phyloP scores from a whole-genome alignment of 1,140 invertebrate genomes.

The Ips typographus region DNA sequence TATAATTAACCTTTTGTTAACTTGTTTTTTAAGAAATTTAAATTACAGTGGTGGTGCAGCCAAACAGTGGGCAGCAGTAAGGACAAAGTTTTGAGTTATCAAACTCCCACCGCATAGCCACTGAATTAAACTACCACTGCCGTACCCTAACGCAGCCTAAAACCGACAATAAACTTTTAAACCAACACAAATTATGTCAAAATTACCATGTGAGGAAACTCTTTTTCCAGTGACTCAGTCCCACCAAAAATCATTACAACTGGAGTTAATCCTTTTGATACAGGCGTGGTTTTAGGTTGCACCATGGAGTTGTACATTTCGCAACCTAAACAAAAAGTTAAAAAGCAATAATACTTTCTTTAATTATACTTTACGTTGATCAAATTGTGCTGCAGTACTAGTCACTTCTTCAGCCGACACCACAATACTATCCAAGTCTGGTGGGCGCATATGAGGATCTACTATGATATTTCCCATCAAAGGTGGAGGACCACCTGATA shows the following conservation, averaged over 20 bases:
- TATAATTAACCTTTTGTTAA: neutral
- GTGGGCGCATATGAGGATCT: neutral
- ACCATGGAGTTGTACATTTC: slow-evolving; percentile 28
- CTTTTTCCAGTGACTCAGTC: slow-evolving; percentile 30
- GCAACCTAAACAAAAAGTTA: slow-evolving; percentile 26
- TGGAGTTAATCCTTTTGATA: neutral
- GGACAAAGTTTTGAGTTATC: slow-evolving; percentile 64
- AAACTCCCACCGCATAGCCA: slow-evolving; percentile 66
- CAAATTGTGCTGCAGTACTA: slow-evolving; percentile 5
- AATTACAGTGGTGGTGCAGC: slow-evolving; percentile 20
- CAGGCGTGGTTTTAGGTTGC: neutral
- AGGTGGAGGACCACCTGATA: neutral
- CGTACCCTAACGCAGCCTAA: slow-evolving; percentile 46
- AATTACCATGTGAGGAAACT: slow-evolving; percentile 45
- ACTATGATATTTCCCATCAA: slow-evolving; percentile 22
- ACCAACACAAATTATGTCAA: neutral
- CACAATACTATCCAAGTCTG: slow-evolving; percentile 10
- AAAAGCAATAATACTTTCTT: slow-evolving; percentile 1
- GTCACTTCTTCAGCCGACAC: slow-evolving; percentile 24
- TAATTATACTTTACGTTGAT: slow-evolving; percentile 21
- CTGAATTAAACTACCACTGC: slow-evolving; percentile 19
- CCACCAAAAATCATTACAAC: slow-evolving; percentile 40
- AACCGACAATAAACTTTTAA: slow-evolving; percentile 1
- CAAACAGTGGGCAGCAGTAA: slow-evolving; percentile 75
- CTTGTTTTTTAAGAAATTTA: neutral